phyloP scores from a whole-genome alignment of 2,113 vertebrate species.

The Piaya cayana region DNA sequence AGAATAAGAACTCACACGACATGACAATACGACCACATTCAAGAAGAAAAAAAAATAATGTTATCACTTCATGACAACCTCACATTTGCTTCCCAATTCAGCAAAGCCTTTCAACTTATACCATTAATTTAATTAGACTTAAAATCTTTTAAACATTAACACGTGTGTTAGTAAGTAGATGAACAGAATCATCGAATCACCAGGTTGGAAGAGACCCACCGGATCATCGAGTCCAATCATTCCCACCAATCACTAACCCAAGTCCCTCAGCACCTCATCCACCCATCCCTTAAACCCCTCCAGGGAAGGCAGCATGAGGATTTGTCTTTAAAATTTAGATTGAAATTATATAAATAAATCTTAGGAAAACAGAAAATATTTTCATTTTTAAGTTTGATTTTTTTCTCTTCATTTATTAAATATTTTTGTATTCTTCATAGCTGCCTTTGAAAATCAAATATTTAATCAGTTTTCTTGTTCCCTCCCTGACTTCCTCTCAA shows the following conservation, averaged over 20 bases:
- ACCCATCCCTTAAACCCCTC: too few relatives aligned
- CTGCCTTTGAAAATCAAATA: constrained; percentile 17
- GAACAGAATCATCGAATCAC: too few relatives aligned
- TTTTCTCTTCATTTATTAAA: background rate
- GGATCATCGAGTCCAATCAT: too few relatives aligned
- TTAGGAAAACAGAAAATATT: background rate
- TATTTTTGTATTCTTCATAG: background rate
- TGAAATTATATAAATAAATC: background rate
- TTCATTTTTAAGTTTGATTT: background rate
- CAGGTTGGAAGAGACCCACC: too few relatives aligned
- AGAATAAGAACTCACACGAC: background rate
- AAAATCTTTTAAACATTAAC: background rate
- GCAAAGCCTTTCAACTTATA: background rate
- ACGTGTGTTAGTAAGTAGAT: background rate
- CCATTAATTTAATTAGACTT: background rate
- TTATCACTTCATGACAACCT: background rate
- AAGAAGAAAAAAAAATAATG: background rate
- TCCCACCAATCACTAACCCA: too few relatives aligned
- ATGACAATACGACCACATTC: background rate
- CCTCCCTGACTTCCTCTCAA: constrained; percentile 9
- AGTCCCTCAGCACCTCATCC: too few relatives aligned
- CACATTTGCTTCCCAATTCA: background rate
- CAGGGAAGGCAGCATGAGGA: background rate
- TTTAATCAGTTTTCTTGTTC: background rate
- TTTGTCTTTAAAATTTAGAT: background rate